Base-by-base conservation (phyloP, 2,113 vertebrate genomes). In the Nyctereutes procyonoides region DNA sequence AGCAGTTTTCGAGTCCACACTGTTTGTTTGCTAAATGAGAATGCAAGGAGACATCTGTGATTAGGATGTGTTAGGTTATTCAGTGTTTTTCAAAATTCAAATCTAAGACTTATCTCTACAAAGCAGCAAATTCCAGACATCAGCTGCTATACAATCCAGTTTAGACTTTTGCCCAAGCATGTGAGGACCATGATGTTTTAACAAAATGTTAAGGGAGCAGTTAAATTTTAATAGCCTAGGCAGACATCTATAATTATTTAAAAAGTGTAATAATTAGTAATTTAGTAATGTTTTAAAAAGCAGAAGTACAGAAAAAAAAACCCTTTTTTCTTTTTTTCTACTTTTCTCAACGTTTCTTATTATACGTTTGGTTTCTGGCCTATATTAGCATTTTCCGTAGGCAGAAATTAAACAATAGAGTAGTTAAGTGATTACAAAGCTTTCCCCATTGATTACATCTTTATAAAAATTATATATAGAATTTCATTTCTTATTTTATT, bases 11-110 rank as follows among this genome's bases (percentile, higher is more conserved):
- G 19, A 35, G 67, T 77, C 22, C 58, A 90, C 2, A 73, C 26
- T 80, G 81, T 79, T 84, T 90, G 73, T 76, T 83, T 92, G 76
- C 58, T 63, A 93, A 96, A 84, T 38, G 22, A 90, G 83, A 86
- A 73, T 84, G 60, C 38, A 62, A 93, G 80, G 13, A 96, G 93
- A 92, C 3, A 95, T 19, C 32, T n/a, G 48, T 19, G 73, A 90
- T 62, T 79, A 88, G 77, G 43, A 73, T 85, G 89, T 90, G 30
- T 79, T 43, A 56, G 51, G 43, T 86, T 96, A 86, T 56, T 97
- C 13, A 28, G 12, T 53, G 53, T n/a, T 95, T 97, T 93, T 80
- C 67, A 91, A 90, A 94, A 86, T 93, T 91, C 79, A 96, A 79
- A 91, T 63, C 24, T 92, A 85, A 91, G 60, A 92, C 51, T 74